Base-by-base conservation (phyloP, 2,888 invertebrate species). In the Eilema caniola region DNA sequence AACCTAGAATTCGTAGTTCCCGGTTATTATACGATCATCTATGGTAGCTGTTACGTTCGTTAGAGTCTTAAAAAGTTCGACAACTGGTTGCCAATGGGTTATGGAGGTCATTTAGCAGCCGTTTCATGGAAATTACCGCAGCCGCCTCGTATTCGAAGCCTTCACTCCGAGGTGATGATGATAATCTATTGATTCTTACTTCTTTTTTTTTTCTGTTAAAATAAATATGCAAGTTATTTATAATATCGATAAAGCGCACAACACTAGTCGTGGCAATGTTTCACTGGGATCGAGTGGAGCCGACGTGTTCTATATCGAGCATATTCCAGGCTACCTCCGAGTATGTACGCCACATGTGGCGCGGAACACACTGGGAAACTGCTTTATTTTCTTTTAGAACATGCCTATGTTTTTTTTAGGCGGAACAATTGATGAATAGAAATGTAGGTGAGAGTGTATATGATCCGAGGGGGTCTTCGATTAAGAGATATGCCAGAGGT, bases 251-350 rank as follows among this genome's bases (percentile, higher is more conserved):
- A 86, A 28, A 60, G 60, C 0, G 0, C 37, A 68, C 87, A 81
- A 62, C 87, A 73, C 85, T 84, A 85, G 33, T 67, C 65, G 71
- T 66, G 75, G 87, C 86, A 83, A 88, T 89, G 88, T 88, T 92
- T 91, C 90, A 90, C 88, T 66, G 79, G 90, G 87, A 92, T 93
- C 91, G 92, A 93, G 93, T 93, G 92, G 88, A 86, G 84, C 86
- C 89, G 91, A 91, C 92, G 88, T 84, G 89, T 85, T 86, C 86
- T 92, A 88, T 89, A 92, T 92, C 90, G 90, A 88, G 86, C 88
- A 88, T 88, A 88, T 88, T 89, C 87, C 82, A 80, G 70, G 67
- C 75, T 68, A 72, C 75, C 67, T 72, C 25, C 41, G 14, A 66
- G 20, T 59, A 64, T 68, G 70, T 70, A 63, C 70, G 62, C 60